Conservation (phyloP, 1,140 invertebrate species). For the Drosophila paulistorum region DNA sequence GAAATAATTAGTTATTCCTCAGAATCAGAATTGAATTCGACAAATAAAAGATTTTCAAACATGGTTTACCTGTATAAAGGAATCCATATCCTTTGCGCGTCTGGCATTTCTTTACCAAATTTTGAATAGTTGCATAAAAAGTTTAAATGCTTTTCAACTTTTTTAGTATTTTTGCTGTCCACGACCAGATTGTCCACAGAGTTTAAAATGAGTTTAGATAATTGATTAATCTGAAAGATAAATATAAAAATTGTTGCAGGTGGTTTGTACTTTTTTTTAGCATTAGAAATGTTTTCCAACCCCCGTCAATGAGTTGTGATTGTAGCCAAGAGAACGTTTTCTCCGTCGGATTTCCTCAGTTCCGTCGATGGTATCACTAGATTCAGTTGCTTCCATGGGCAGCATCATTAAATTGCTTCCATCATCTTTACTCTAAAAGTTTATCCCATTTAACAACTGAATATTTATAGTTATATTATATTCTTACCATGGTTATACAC, state of each 20-base stretch:
- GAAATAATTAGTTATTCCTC: too few species aligned
- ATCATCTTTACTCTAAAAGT: conserved; percentile 78
- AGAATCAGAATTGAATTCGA: too few species aligned
- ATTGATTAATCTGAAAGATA: conserved; percentile 8
- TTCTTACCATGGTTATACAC: conserved; percentile 86
- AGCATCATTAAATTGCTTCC: conserved; percentile 70
- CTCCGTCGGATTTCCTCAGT: conserved; percentile 67
- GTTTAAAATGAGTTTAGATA: conserved; percentile 9
- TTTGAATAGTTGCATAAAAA: conserved; percentile 3
- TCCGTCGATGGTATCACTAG: conserved; percentile 49
- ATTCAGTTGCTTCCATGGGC: conserved; percentile 65
- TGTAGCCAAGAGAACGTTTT: conserved; percentile 43
- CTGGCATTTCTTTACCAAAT: not conserved
- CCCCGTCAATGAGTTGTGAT: not conserved
- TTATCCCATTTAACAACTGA: not conserved
- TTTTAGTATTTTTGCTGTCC: not conserved
- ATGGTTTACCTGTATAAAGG: conserved; percentile 3
- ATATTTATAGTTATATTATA: too few species aligned
- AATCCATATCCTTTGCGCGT: conserved; percentile 10
- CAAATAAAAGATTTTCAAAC: too few species aligned
- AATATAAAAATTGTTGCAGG: too few species aligned
- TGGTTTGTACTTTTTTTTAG: too few species aligned
- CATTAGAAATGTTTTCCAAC: conserved; percentile 1
- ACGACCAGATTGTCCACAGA: conserved; percentile 4
- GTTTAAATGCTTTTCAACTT: not conserved